Evolutionary conservation across 1,140 invertebrate genomes (phyloP), one percentile per base, ranked within the genome.

Genomic region (Zelostemma sp.): DNA sequence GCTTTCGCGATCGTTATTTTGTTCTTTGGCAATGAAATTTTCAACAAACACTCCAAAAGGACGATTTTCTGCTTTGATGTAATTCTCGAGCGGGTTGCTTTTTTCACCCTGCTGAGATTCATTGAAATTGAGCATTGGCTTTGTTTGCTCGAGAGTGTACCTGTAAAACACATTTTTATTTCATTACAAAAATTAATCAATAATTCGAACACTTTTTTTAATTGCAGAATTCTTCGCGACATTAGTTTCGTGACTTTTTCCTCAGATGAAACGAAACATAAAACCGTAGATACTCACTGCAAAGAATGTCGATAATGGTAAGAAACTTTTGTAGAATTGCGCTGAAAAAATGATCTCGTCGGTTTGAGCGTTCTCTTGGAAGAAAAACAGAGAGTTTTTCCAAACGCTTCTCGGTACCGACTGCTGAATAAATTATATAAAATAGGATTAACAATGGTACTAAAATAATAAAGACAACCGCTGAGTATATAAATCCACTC

Each of bases 371-470:
- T 53, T 12, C 21, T 49, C 31, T 41, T 28, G 43, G 53, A 45
- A 48, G 35, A 35, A 14, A 62, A 41, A 33, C 62, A 45, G 28
- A 74, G 45, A n/a, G 60, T 73, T 47, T 61, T 67, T 28, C 88
- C 89, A 71, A 96, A 96, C 1, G 94, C 95, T 1, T 89, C 86
- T 9, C 95, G 86, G 81, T 95, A 97, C 69, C 92, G 92, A 21
- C 89, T 88, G 4, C 94, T 96, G 94, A 97, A 96, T 0, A 97
- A 88, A 80, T 94, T 96, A 80, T 97, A 97, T 0, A 97, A 83
- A 61, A 97, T 94, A 0, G 95, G 95, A 86, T 97, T 97, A 38
- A 96, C 90, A 0, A 94, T 96, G 15, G 92, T 92, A 17, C 93
- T 95, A 43, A 96, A 89, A 80, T 95, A 97, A 84, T 97, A 97